Percentiles rank a stretch among this genome's conserved stretches.
Evolutionary conservation across 2,113 vertebrate species (phyloP).

Genomic region (Gadus chalcogrammus): DNA sequence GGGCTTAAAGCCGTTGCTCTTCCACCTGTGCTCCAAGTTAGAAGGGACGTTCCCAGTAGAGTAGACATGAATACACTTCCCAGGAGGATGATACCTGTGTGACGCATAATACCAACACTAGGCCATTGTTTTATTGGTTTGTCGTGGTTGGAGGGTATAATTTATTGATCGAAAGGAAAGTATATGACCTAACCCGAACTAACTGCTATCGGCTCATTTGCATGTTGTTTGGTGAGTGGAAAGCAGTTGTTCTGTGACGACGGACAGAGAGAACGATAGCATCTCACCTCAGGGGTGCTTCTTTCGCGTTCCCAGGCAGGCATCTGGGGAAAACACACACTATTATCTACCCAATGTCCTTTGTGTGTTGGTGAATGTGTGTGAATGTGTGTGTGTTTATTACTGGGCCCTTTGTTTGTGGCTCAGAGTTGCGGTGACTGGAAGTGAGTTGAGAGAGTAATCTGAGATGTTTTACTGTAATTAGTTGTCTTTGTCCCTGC

Average conservation of each 20-base stretch:
- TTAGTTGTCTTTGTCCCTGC: conserved; percentile 71
- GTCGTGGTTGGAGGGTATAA: no score
- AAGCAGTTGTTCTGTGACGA: not conserved
- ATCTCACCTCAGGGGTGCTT: conserved; percentile 45
- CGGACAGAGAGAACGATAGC: conserved; percentile 17
- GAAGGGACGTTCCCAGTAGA: no score
- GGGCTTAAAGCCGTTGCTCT: no score
- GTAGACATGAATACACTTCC: no score
- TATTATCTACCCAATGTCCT: conserved; percentile 32
- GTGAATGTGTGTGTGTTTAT: conserved; percentile 29
- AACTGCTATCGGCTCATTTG: no score
- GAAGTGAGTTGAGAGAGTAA: conserved; percentile 70
- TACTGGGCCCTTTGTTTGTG: conserved; percentile 51
- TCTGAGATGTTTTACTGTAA: conserved; percentile 77
- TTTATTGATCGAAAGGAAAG: no score
- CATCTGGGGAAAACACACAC: conserved; percentile 32
- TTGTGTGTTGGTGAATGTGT: conserved; percentile 23
- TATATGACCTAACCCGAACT: no score
- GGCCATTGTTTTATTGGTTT: no score
- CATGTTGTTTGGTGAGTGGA: not conserved
- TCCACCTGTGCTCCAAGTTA: no score
- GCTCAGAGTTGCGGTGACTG: conserved; percentile 37
- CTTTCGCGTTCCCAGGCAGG: conserved; percentile 40
- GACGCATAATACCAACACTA: no score
- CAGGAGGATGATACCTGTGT: no score